Percentiles rank a stretch among this genome's conserved stretches.
phyloP scores from a whole-genome alignment of 2,113 vertebrate species.

The Daphoenositta chrysoptera region DNA sequence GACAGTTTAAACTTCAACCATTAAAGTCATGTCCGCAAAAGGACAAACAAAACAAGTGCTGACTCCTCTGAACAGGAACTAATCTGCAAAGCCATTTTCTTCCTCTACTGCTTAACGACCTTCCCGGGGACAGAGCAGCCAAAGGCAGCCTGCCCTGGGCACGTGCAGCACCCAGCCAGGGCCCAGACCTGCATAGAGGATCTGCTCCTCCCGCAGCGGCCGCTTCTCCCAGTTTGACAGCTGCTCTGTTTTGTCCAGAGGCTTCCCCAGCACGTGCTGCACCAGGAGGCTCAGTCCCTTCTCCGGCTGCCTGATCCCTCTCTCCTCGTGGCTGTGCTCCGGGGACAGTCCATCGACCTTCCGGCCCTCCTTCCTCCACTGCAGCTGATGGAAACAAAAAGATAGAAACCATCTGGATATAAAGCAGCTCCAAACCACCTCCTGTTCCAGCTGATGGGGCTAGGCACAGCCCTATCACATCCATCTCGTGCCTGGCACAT shows the following conservation, averaged over 20 bases:
- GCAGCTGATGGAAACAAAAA: slow-evolving; percentile 23
- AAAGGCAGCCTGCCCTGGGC: neutral
- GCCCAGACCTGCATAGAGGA: slow-evolving; percentile 82
- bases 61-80: slow-evolving; percentile 12
- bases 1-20: slow-evolving; percentile 29
- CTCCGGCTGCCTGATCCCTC: slow-evolving; percentile 35
- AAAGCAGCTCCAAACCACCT: neutral
- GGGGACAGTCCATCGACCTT: neutral
- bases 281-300: slow-evolving; percentile 87
- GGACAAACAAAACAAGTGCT: neutral
- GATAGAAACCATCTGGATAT: neutral
- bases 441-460: neutral
- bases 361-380: neutral
- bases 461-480: neutral
- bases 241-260: slow-evolving; percentile 86
- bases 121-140: neutral
- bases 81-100: slow-evolving; percentile 8
- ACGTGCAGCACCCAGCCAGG: neutral
- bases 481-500: neutral
- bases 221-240: slow-evolving; percentile 88
- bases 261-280: slow-evolving; percentile 80
- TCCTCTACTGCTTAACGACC: neutral
- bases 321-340: neutral
- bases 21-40: neutral
- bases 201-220: slow-evolving; percentile 80